A percentile compares a stretch with the other conserved stretches of the same genome.
Conservation (phyloP, 2,113 vertebrate species). For the Triplophysa dalaica region DNA sequence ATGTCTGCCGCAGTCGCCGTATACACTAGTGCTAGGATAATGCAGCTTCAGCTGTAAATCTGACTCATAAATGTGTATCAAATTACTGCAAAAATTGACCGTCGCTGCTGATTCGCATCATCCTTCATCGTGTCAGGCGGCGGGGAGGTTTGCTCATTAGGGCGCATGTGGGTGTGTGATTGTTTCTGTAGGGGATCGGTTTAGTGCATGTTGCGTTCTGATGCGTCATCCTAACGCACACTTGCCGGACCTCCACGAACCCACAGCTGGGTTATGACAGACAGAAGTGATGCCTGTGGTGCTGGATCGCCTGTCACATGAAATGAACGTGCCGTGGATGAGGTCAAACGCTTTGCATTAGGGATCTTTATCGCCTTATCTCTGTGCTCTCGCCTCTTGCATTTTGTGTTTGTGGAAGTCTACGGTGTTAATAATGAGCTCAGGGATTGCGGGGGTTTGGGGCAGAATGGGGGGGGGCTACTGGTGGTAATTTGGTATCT, state of each 20-base stretch:
- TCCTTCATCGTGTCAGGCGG: constrained; percentile 22
- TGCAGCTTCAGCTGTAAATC: constrained; percentile 4
- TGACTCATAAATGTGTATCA: constrained; percentile 31
- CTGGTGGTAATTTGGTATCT: neutral
- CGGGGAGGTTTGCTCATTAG: constrained; percentile 4
- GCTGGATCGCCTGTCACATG: neutral
- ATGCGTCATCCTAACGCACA: constrained; percentile 11
- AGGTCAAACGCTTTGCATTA: constrained; percentile 3
- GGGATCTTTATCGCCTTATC: constrained; percentile 26
- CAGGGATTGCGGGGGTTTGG: neutral
- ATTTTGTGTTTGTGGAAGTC: constrained; percentile 12
- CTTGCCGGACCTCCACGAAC: constrained; percentile 22
- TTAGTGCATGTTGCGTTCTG: constrained; percentile 16
- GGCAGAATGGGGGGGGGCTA: neutral
- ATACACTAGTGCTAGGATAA: neutral
- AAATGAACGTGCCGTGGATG: neutral
- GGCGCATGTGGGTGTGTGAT: neutral
- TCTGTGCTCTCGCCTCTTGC: neutral
- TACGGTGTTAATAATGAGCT: constrained; percentile 36
- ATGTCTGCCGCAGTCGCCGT: neutral
- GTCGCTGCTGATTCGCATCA: neutral
- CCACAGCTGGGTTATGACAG: constrained; percentile 11
- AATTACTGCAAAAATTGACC: constrained; percentile 8
- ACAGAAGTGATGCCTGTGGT: constrained; percentile 4
- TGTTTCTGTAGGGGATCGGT: neutral